These are phyloP conservation scores for Endotricha flammealis DNA, from an alignment of 2,888 invertebrate species.

Conservation along the genomic window DNA sequence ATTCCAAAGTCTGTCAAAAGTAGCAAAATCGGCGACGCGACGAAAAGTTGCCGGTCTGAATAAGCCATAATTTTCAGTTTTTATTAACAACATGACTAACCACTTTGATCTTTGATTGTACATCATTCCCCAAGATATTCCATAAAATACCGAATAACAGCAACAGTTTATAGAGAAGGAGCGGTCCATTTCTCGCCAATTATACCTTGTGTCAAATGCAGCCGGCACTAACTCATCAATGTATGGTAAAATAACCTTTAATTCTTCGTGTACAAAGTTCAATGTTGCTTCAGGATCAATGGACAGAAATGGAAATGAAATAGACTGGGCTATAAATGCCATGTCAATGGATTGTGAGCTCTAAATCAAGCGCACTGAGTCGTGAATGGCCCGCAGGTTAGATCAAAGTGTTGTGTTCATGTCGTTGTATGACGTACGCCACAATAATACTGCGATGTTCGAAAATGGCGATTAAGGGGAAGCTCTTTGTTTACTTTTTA, in stretches of 20 bases:
- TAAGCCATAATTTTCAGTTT: too few relatives aligned
- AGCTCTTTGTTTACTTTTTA: constrained; percentile 17
- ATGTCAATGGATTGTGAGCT: constrained; percentile 35
- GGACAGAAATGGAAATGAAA: constrained; percentile 39
- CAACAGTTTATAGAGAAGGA: constrained; percentile 54
- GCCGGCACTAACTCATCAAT: constrained; percentile 31
- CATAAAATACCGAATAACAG: constrained; percentile 26
- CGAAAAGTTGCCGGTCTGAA: too few relatives aligned
- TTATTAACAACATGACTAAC: background rate
- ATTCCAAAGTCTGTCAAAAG: too few relatives aligned
- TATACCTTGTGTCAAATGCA: constrained; percentile 67
- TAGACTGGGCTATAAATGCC: constrained; percentile 32
- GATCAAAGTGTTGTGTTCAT: constrained; percentile 57
- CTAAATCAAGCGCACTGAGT: constrained; percentile 29
- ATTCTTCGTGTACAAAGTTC: constrained; percentile 18
- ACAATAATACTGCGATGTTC: constrained; percentile 59
- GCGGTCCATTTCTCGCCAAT: constrained; percentile 70
- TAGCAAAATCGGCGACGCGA: too few relatives aligned
- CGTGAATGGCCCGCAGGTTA: constrained; percentile 30
- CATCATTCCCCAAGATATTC: constrained; percentile 6
- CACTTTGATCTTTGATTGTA: constrained; percentile 6
- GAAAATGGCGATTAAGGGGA: constrained; percentile 56
- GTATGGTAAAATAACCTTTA: constrained; percentile 28
- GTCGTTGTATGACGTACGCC: constrained; percentile 59
- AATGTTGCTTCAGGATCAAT: constrained; percentile 14